Evolutionary conservation across 2,888 invertebrate genomes (phyloP), one percentile per base, ranked within the genome.

Genomic region (Nemotelus nigrinus): DNA sequence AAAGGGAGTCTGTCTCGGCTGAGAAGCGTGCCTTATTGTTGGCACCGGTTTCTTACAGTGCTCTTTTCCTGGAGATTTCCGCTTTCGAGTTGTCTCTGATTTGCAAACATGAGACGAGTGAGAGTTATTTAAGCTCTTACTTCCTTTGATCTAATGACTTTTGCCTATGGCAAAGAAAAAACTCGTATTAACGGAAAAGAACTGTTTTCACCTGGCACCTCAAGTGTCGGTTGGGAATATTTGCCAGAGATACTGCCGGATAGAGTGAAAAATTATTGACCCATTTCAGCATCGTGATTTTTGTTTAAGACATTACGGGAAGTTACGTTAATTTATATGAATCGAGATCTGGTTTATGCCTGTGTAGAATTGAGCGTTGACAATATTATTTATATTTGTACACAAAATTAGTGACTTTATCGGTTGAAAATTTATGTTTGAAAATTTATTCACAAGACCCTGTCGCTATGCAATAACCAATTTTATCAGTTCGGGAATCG

Each of bases 111-210:
- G 63, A 48, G 74, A 47, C 74, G 74, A 63, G 10, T 74, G 50
- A 63, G 50, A 74, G 63, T 74, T 60, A 74, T 57, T 74, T 74
- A 74, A 74, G 74, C 74, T 57, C 41, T 57, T 8, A 63, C 63
- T 60, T 74, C 63, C 74, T 74, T 74, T 74, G 74, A 74, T 74
- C 74, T 74, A 60, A 50, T 63, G 63, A 74, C 60, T 50, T 74
- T 50, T 25, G 47, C 74, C 74, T 43, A 8, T 25, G 74, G 44
- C 57, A 39, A 55, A 63, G 47, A n/a, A 60, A 47, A 47, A 47
- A 48, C 6, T 60, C 50, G 60, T 48, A 74, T 74, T 44, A 48
- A 63, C 48, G 25, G 47, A 58, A 47, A 60, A 60, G 60, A 48
- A 45, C n/a, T 6, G 53, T 72, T 58, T 58, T 58, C 70, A 57